phyloP scores from a whole-genome alignment of 2,888 invertebrate species.

The Pterostichus niger region DNA sequence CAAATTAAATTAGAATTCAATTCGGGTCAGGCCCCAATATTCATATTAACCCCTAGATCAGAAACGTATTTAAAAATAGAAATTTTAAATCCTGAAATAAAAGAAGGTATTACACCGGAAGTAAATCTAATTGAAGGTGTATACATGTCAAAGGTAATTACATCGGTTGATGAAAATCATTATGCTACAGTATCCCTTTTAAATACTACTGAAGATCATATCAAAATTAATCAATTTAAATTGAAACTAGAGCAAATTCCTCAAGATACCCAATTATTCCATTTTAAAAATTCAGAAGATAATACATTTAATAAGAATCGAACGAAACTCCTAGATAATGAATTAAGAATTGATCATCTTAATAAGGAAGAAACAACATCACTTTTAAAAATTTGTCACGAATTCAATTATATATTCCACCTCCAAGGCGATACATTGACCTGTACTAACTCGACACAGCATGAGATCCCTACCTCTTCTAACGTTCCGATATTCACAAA shows the following conservation, averaged over 20 bases:
- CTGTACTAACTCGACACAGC: neutral
- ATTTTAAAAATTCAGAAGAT: constrained; percentile 19
- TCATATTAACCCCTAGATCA: constrained; percentile 3
- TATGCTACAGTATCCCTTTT: constrained; percentile 34
- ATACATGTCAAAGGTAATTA: constrained; percentile 44
- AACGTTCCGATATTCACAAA: neutral
- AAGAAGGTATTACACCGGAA: neutral
- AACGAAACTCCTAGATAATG: constrained; percentile 5
- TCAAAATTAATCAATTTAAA: constrained; percentile 43
- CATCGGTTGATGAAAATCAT: constrained; percentile 23
- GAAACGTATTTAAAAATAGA: constrained; percentile 12
- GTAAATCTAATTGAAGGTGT: constrained; percentile 52
- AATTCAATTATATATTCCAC: constrained; percentile 7
- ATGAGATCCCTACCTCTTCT: constrained; percentile 11
- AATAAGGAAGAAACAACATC: constrained; percentile 27
- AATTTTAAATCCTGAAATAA: neutral
- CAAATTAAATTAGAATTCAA: neutral
- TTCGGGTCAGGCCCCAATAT: neutral
- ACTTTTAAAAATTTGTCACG: constrained; percentile 3
- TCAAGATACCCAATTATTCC: too few relatives aligned
- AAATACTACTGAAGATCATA: constrained; percentile 48
- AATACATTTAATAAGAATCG: constrained; percentile 5
- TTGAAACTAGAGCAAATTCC: neutral
- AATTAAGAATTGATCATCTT: constrained; percentile 28
- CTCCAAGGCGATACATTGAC: neutral